Evolutionary conservation across 2,797 vertebrate genomes (phyloP), one percentile per base, ranked within the genome.

Genomic region (Ctenopoma multispine): DNA sequence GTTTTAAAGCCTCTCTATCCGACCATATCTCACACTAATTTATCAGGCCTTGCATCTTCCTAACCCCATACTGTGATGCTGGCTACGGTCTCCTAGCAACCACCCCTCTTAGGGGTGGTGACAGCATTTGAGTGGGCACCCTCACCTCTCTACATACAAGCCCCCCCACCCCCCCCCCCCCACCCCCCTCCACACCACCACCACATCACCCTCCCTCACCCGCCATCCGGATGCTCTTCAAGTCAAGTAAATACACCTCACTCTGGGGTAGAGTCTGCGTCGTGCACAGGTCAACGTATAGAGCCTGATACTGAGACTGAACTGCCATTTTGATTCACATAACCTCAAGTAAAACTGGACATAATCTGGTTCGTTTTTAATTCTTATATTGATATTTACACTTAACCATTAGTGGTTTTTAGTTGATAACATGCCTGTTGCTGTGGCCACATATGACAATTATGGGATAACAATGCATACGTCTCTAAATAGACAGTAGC

Each of bases 51-150:
- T 81, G 74, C 82, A 76, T 83, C 79, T 87, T 83, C 73, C 70
- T 59, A 73, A 73, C 88, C 87, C 84, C 90, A 82, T 80, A 73
- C 90, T 86, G 87, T 70, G 84, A 80, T 76, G 77, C 79, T 79
- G 77, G 77, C 67, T 40, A 72, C 2, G 24, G 90, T 90, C 61
- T 73, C 91, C 86, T 91, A 90, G 91, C 90, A 91, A 92, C 90
- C 81, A 9, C 55, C 71, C 70, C 75, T 89, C 87, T 88, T 76
- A 82, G 77, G 79, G 80, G 86, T 84, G 88, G 87, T 91, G 90
- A 90, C 84, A 92, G 88, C 84, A 83, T 91, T 90, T 90, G 89
- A 91, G 90, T 92, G 86, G 89, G 89, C 82, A 84, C 86, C 87
- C 85, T 88, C 87, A 81, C 83, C 84, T 79, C 84, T 74, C 62